A percentile compares a stretch with the other conserved stretches of the same genome.
Conservation (phyloP, 1,140 invertebrate genomes). For the Daktulosphaira vitifoliae region DNA sequence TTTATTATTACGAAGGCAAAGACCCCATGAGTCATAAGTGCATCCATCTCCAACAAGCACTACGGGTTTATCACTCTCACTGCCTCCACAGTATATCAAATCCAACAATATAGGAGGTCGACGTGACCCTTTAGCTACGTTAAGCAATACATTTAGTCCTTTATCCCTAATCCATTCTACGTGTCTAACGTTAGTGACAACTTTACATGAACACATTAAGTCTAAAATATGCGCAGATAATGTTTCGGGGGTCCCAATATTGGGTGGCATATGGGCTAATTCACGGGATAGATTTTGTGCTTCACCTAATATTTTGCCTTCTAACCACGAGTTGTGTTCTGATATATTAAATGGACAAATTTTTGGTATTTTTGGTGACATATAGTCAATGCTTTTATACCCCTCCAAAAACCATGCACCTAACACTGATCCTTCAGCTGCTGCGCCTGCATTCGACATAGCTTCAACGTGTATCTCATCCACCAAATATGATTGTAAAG, state of each 20-base stretch:
- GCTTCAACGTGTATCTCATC: slow-evolving; percentile 58
- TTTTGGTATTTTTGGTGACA: not conserved
- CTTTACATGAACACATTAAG: too few species aligned
- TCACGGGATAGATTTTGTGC: slow-evolving; percentile 54
- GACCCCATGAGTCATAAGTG: slow-evolving; percentile 59
- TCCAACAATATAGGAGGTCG: too few species aligned
- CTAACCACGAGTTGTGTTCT: slow-evolving; percentile 48
- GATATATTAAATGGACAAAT: slow-evolving; percentile 39
- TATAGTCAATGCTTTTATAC: too few species aligned
- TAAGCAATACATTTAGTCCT: too few species aligned
- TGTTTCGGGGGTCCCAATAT: slow-evolving; percentile 53
- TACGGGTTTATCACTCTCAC: slow-evolving; percentile 44
- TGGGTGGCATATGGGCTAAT: slow-evolving; percentile 56
- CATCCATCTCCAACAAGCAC: slow-evolving; percentile 51
- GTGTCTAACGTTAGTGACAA: too few species aligned
- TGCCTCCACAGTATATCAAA: slow-evolving; percentile 37
- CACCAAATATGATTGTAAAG: slow-evolving; percentile 51
- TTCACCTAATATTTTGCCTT: slow-evolving; percentile 41
- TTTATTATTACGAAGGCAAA: slow-evolving; percentile 52
- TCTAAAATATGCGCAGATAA: slow-evolving; percentile 49
- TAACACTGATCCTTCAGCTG: slow-evolving; percentile 62
- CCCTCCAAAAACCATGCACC: slow-evolving; percentile 58
- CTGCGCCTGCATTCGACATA: slow-evolving; percentile 60
- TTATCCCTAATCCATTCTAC: too few species aligned
- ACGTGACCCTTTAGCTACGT: too few species aligned